Base-by-base conservation (phyloP, 2,797 vertebrate genomes). In the Hippoglossus hippoglossus region DNA sequence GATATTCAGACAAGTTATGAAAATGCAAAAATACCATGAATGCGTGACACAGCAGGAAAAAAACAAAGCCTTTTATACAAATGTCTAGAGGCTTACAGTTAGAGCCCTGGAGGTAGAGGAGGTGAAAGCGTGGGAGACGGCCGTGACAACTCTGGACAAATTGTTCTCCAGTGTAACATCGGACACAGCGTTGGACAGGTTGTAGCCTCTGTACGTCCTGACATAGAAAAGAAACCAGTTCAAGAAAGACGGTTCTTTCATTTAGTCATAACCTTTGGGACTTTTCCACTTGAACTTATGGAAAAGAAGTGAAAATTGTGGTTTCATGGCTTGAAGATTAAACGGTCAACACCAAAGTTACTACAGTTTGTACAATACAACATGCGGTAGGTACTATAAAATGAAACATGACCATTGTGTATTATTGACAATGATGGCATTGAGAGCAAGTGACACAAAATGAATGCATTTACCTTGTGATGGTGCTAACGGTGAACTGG, bases 121-220 rank as follows among this genome's bases (percentile, higher is more conserved):
- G 71, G 96, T 95, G 56, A 99, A 83, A 0, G 96, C 96, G 0
- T 97, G 97, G 51, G 96, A 97, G 85, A 99, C 91, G 0, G 95
- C 95, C 0, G 96, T 95, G 63, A 98, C 89, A 22, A 99, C 96
- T 67, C 97, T 94, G 6, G 98, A 99, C 65, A 99, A 92, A 83
- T 97, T 99, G 89, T 99, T 99, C 84, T 99, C 98, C 88, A 98
- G 62, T 8, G 96, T 98, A 73, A 97, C 91, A 25, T 99, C 98
- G 6, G 96, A 93, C 59, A 96, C 91, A 50, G 88, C 73, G 56
- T 93, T 96, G 6, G 96, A 91, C 67, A 97, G 85, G 80, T 80
- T 98, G 91, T 95, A 99, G 46, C 98, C 98, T 90, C 97, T 94
- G 22, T 99, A 99, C 0, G 95, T 97, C 91, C 98, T 99, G 79